These are phyloP conservation scores for Enteromius thamalakanensis DNA, from an alignment of 2,797 vertebrate species.

Conservation along the genomic window DNA sequence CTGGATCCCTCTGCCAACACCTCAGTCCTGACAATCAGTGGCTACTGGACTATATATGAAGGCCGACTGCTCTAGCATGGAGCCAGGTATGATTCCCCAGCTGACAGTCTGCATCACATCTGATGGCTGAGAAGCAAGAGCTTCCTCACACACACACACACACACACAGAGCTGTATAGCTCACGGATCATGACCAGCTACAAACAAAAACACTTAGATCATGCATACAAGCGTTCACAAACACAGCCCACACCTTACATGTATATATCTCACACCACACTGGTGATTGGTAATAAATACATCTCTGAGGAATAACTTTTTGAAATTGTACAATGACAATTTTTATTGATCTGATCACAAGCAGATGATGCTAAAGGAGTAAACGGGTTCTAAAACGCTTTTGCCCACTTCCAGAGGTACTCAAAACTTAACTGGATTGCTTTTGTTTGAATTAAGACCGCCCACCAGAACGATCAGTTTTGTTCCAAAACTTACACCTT, in stretches of 20 bases:
- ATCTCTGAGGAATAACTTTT: neutral
- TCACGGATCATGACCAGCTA: slow-evolving; percentile 36
- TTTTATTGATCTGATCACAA: neutral
- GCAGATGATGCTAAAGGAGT: neutral
- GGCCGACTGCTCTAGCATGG: slow-evolving; percentile 60
- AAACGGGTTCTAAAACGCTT: neutral
- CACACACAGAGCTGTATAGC: slow-evolving; percentile 13
- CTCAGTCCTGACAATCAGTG: slow-evolving; percentile 62
- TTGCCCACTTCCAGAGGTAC: neutral
- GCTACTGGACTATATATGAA: slow-evolving; percentile 59
- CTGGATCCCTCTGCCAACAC: slow-evolving; percentile 74
- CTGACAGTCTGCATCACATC: slow-evolving; percentile 64
- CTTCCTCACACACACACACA: neutral
- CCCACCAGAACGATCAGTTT: neutral
- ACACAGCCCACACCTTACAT: slow-evolving; percentile 2
- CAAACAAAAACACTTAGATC: slow-evolving; percentile 46
- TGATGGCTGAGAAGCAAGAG: slow-evolving; percentile 53
- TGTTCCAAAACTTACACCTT: neutral
- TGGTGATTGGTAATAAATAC: slow-evolving; percentile 6
- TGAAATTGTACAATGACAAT: neutral
- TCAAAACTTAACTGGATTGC: neutral
- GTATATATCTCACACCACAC: slow-evolving; percentile 2
- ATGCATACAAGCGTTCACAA: slow-evolving; percentile 25
- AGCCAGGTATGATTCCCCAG: slow-evolving; percentile 65
- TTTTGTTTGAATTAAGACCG: neutral